Conservation (phyloP, 2,113 vertebrate species). For the Xiphorhynchus elegans region DNA sequence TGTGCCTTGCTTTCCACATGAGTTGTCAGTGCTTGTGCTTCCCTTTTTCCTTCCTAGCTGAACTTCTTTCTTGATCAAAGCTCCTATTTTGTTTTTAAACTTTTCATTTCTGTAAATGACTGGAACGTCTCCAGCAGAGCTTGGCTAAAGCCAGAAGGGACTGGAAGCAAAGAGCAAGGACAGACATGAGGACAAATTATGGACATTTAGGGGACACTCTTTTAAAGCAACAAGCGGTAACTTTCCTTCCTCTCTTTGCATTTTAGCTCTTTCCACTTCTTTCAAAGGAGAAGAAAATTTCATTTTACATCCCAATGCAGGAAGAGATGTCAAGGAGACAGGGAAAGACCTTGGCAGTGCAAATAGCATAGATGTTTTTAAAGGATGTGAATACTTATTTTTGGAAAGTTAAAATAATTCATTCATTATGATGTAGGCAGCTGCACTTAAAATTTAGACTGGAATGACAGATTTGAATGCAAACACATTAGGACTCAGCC, state of each 20-base stretch:
- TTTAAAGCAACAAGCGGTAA: neutral
- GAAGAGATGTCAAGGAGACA: conserved; percentile 51
- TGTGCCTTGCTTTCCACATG: neutral
- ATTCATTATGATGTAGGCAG: neutral
- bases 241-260: neutral
- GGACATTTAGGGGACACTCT: neutral
- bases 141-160: conserved; percentile 2
- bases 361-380: conserved; percentile 29
- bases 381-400: conserved; percentile 56
- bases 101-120: conserved; percentile 52
- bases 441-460: neutral
- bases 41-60: conserved; percentile 10
- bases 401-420: conserved; percentile 28
- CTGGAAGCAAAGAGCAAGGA: conserved; percentile 37
- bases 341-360: conserved; percentile 27
- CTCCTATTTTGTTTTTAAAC: conserved; percentile 49
- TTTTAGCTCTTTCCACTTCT: neutral
- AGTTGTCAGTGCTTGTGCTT: conserved; percentile 16
- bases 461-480: neutral
- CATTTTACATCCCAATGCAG: neutral
- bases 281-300: neutral
- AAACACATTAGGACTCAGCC: neutral
- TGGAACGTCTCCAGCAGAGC: conserved; percentile 36
- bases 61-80: conserved; percentile 41
- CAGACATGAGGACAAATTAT: neutral